Percentiles rank a stretch among this genome's conserved stretches.
Evolutionary conservation across 2,888 invertebrate species (phyloP).

Genomic region (Ligdia adustata): DNA sequence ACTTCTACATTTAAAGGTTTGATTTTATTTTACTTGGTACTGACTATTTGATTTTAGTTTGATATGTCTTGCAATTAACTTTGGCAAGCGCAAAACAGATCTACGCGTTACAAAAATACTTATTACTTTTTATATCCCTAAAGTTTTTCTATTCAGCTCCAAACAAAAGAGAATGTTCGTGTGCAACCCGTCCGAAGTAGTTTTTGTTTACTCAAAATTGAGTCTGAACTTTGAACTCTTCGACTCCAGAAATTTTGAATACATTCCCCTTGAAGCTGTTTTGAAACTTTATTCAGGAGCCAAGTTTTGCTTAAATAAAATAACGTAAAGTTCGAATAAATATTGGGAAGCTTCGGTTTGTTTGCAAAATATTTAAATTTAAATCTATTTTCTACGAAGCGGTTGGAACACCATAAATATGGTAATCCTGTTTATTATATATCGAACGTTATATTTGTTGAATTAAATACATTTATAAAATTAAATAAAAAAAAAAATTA

Average conservation of each 20-base stretch:
- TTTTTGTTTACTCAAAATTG: constrained; percentile 24
- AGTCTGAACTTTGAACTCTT: constrained; percentile 15
- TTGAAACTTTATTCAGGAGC: constrained; percentile 28
- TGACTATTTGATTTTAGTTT: no score
- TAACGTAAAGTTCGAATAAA: constrained; percentile 30
- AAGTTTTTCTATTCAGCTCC: background rate
- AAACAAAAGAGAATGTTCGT: background rate
- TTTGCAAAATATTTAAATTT: constrained; percentile 22
- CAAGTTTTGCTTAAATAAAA: constrained; percentile 27
- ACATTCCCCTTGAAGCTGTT: constrained; percentile 22
- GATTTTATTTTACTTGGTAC: no score
- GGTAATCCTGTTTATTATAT: background rate
- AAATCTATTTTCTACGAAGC: constrained; percentile 11
- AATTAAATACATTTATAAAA: no score
- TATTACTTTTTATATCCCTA: no score
- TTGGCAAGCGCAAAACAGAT: no score
- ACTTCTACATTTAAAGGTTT: no score
- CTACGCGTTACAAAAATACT: no score
- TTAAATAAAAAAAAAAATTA: no score
- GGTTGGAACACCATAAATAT: constrained; percentile 6
- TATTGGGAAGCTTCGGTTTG: constrained; percentile 23
- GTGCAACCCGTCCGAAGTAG: constrained; percentile 1
- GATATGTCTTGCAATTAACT: no score
- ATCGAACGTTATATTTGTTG: background rate
- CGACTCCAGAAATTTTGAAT: constrained; percentile 15